Conservation (phyloP, 2,797 vertebrate genomes). For the Crotalus adamanteus region DNA sequence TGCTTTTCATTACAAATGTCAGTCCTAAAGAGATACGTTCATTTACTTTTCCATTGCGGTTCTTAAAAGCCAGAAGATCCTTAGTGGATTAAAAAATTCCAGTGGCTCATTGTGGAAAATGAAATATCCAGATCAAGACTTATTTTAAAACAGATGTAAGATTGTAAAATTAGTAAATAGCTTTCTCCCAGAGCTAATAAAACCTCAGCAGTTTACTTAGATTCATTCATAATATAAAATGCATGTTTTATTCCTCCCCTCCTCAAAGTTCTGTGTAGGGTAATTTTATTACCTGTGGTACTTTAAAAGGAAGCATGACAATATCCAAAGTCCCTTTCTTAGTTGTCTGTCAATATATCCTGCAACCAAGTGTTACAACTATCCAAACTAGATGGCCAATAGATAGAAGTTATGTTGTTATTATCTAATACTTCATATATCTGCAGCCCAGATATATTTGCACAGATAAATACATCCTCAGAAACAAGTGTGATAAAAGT, state of each 20-base stretch:
- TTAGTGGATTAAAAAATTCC: neutral
- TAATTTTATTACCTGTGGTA: neutral
- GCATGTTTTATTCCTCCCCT: no score
- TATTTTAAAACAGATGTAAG: neutral
- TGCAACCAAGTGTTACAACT: neutral
- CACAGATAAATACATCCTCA: neutral
- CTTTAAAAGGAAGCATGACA: neutral
- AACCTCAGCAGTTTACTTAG: neutral
- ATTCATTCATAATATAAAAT: neutral
- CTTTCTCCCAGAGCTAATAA: neutral
- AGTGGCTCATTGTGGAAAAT: neutral
- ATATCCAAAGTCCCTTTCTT: neutral
- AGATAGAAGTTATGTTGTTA: neutral
- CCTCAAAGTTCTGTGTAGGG: neutral
- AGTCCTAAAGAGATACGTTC: neutral
- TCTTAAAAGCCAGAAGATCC: neutral
- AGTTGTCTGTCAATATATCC: neutral
- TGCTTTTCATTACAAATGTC: neutral
- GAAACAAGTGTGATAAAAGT: neutral
- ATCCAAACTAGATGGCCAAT: neutral
- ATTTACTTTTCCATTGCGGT: neutral
- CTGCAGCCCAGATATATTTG: neutral
- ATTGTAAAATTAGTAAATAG: neutral
- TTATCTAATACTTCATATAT: neutral
- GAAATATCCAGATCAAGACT: neutral